phyloP scores from a whole-genome alignment of 2,797 vertebrate genomes.

The Xenops minutus region DNA sequence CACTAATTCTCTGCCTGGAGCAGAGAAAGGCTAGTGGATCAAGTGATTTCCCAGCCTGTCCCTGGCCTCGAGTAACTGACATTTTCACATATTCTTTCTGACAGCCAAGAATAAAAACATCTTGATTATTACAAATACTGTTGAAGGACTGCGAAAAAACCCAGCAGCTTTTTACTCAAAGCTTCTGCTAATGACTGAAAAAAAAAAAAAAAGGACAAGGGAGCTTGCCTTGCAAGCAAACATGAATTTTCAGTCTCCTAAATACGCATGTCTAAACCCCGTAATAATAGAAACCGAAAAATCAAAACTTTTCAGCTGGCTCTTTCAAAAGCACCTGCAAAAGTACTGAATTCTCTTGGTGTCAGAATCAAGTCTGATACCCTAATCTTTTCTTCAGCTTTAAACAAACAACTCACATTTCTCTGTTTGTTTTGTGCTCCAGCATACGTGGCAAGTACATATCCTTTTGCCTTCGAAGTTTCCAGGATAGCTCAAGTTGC shows the following conservation, averaged over 20 bases:
- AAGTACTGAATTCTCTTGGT: background rate
- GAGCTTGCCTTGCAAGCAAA: background rate
- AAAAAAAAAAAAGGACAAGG: background rate
- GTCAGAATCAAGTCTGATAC: conserved; percentile 15
- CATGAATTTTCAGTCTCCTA: conserved; percentile 10
- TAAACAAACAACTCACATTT: conserved; percentile 48
- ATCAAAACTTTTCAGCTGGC: conserved; percentile 20
- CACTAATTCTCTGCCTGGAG: background rate
- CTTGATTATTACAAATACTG: background rate
- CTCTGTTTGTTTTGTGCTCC: conserved; percentile 36
- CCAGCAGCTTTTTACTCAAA: background rate
- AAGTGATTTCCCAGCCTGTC: background rate
- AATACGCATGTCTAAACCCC: background rate
- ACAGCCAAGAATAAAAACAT: background rate
- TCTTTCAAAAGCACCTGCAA: conserved; percentile 36
- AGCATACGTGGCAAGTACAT: conserved; percentile 58
- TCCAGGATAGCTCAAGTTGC: conserved; percentile 20
- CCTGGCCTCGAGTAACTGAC: background rate
- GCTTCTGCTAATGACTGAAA: background rate
- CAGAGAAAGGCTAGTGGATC: background rate
- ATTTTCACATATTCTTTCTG: background rate
- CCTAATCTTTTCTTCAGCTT: conserved; percentile 18
- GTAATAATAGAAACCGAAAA: conserved; percentile 58
- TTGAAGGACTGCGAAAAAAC: background rate
- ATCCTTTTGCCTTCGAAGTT: conserved; percentile 18